Conservation (phyloP, 2,113 vertebrate species). For the Ceyx margarethae region DNA sequence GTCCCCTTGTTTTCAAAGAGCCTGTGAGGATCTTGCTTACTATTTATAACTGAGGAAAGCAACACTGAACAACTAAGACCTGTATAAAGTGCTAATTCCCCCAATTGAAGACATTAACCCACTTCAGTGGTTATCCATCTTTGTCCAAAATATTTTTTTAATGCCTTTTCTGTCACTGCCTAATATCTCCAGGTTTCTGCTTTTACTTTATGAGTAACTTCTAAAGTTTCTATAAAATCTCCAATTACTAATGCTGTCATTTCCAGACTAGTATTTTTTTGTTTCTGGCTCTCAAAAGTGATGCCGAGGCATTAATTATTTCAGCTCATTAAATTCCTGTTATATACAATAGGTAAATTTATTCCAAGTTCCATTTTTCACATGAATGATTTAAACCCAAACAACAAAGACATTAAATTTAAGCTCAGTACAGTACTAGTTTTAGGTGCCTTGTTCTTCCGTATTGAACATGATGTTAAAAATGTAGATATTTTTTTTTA, state of each 20-base stretch:
- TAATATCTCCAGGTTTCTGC: neutral
- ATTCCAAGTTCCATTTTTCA: neutral
- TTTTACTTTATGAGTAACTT: neutral
- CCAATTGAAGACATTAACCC: neutral
- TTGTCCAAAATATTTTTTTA: neutral
- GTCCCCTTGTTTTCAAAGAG: neutral
- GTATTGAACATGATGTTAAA: neutral
- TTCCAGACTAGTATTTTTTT: neutral
- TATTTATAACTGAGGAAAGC: neutral
- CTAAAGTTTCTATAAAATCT: neutral
- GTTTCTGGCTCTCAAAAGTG: neutral
- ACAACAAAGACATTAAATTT: neutral
- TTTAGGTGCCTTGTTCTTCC: neutral
- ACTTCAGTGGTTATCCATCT: neutral
- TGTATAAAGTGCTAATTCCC: neutral
- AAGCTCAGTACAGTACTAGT: neutral
- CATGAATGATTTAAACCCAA: neutral
- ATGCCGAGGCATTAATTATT: neutral
- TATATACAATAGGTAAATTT: neutral
- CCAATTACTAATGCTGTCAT: neutral
- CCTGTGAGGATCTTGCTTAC: neutral
- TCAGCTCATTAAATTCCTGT: neutral
- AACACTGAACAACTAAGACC: neutral
- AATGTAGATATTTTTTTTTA: neutral
- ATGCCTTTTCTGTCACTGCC: neutral